These are phyloP conservation scores for Tachystola acroxantha DNA, from an alignment of 2,888 invertebrate species.

Conservation along the genomic window DNA sequence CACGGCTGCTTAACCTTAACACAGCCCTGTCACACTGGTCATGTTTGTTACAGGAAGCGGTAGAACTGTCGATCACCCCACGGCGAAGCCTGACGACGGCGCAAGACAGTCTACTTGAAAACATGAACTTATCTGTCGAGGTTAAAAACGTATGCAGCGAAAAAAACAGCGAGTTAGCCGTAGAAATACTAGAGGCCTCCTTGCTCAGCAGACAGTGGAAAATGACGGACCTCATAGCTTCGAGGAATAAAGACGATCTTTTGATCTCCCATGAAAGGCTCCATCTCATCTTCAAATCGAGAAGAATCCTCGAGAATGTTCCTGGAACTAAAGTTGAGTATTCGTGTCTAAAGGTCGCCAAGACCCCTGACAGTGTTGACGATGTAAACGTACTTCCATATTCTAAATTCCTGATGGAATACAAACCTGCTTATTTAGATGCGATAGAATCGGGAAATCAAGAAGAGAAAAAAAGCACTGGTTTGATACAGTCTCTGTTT, in stretches of 20 bases:
- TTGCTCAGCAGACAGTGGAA: conserved; percentile 81
- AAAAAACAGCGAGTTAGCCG: conserved; percentile 77
- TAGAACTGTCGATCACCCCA: conserved; percentile 75
- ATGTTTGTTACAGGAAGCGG: conserved; percentile 62
- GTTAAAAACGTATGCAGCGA: conserved; percentile 83
- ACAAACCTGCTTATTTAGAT: conserved; percentile 39
- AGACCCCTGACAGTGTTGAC: conserved; percentile 32
- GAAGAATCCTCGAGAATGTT: conserved; percentile 33
- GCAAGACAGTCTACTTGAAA: conserved; percentile 59
- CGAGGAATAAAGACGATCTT: conserved; percentile 36
- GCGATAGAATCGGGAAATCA: conserved; percentile 27
- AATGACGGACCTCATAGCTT: conserved; percentile 56
- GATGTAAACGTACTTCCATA: conserved; percentile 43
- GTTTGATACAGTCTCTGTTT: conserved; percentile 65
- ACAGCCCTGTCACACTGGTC: no score
- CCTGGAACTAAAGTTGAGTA: conserved; percentile 44
- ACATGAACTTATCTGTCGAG: conserved; percentile 82
- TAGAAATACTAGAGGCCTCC: conserved; percentile 78
- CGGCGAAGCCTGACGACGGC: conserved; percentile 65
- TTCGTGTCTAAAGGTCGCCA: conserved; percentile 48
- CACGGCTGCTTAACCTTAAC: no score
- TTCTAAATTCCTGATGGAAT: conserved; percentile 51
- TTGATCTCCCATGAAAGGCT: conserved; percentile 55
- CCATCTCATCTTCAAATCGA: conserved; percentile 56
- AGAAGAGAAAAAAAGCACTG: conserved; percentile 29